Conservation (phyloP, 2,797 vertebrate genomes). For the Neosilurus hyrtlii region DNA sequence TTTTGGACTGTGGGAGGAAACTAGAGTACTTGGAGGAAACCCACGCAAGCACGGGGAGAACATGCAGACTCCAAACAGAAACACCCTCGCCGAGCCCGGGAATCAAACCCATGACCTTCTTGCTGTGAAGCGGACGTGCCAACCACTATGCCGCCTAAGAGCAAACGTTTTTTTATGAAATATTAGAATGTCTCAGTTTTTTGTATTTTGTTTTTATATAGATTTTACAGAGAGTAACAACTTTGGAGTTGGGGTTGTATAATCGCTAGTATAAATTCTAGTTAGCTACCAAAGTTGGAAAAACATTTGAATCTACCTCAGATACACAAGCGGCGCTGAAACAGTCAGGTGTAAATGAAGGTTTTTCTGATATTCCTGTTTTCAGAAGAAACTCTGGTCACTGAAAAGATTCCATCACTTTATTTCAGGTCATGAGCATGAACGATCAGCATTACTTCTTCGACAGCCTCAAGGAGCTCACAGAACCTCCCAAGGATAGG, state of each 20-base stretch:
- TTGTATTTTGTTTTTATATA: too few species aligned
- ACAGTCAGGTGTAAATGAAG: neutral
- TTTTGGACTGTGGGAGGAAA: too few species aligned
- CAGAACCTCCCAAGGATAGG: constrained; percentile 70
- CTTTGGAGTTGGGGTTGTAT: neutral
- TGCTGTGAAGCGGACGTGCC: too few species aligned
- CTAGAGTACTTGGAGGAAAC: too few species aligned
- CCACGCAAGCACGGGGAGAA: too few species aligned
- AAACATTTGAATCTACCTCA: neutral
- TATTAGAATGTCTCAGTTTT: too few species aligned
- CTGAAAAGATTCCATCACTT: neutral
- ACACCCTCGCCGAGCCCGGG: too few species aligned
- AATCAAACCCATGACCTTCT: too few species aligned
- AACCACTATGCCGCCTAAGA: too few species aligned
- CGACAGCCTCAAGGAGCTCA: constrained; percentile 81
- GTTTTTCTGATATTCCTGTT: neutral
- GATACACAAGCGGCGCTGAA: neutral
- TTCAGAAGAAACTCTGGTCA: neutral
- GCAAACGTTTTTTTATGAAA: too few species aligned
- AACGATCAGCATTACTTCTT: constrained; percentile 89
- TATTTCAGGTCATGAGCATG: constrained; percentile 78
- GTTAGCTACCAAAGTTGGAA: neutral
- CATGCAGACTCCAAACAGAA: too few species aligned
- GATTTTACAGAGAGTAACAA: too few species aligned
- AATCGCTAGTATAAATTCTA: neutral